These are phyloP conservation scores for Clarias magur DNA, from an alignment of 2,113 vertebrate species.

Conservation along the genomic window DNA sequence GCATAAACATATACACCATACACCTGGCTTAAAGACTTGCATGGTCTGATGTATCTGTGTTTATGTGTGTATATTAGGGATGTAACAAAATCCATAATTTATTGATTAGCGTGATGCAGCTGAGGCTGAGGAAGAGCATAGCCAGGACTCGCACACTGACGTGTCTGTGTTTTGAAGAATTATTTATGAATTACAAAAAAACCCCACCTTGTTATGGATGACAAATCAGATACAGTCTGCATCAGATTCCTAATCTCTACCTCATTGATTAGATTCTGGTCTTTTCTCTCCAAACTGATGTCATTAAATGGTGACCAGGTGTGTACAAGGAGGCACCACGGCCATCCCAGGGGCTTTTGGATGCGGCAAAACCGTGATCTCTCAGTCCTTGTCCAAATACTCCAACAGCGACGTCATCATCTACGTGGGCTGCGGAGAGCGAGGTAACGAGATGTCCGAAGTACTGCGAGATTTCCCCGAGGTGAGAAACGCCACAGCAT, in stretches of 20 bases:
- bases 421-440: constrained; percentile 95
- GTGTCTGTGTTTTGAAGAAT: too few relatives aligned
- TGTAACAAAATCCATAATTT: not conserved
- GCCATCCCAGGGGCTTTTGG: constrained; percentile 97
- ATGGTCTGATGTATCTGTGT: not conserved
- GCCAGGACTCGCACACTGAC: not conserved
- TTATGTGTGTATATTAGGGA: not conserved
- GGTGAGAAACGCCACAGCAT: constrained; percentile 71
- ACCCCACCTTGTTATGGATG: not conserved
- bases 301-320: constrained; percentile 67
- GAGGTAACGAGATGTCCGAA: constrained; percentile 99
- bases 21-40: not conserved
- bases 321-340: constrained; percentile 97
- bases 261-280: not conserved
- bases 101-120: not conserved
- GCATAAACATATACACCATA: not conserved
- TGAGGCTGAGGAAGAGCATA: not conserved
- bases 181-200: too few relatives aligned
- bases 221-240: not conserved
- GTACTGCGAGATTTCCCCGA: constrained; percentile 96
- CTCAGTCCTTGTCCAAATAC: constrained; percentile 96
- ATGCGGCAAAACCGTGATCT: constrained; percentile 97
- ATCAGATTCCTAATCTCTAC: not conserved
- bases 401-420: constrained; percentile 98
- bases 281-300: not conserved